phyloP scores from a whole-genome alignment of 2,888 invertebrate species.

The Idaea biselata region DNA sequence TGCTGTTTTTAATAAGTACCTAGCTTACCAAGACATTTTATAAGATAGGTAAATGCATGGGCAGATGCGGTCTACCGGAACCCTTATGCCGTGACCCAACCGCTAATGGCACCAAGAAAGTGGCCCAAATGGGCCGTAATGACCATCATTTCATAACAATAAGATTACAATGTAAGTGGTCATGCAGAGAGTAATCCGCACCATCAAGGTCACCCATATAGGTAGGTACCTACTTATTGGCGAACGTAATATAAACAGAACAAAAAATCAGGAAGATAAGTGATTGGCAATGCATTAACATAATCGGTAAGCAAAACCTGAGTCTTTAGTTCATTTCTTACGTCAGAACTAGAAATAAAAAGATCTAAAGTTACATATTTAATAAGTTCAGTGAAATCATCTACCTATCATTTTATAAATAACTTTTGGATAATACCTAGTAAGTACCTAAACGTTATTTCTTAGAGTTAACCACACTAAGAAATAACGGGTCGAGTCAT shows the following conservation, averaged over 20 bases:
- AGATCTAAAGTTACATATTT: too few species aligned
- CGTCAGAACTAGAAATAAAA: background rate
- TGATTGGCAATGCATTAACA: background rate
- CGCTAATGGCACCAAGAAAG: background rate
- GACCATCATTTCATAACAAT: background rate
- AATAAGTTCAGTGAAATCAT: too few species aligned
- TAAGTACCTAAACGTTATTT: too few species aligned
- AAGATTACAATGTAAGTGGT: background rate
- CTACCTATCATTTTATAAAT: too few species aligned
- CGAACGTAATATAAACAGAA: background rate
- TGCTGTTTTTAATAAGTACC: too few species aligned
- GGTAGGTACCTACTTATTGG: background rate
- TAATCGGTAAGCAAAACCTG: background rate
- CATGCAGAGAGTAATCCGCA: background rate
- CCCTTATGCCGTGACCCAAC: background rate
- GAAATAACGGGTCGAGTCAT: too few species aligned
- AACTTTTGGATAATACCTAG: too few species aligned
- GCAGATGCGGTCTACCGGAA: background rate
- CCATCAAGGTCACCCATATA: background rate
- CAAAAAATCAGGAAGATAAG: constrained; percentile 1
- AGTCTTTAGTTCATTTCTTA: background rate
- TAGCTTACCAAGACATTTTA: too few species aligned
- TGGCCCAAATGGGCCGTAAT: background rate
- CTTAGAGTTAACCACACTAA: too few species aligned
- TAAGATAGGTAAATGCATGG: background rate